phyloP scores from a whole-genome alignment of 2,888 invertebrate species.

The Pseudoips prasinana region DNA sequence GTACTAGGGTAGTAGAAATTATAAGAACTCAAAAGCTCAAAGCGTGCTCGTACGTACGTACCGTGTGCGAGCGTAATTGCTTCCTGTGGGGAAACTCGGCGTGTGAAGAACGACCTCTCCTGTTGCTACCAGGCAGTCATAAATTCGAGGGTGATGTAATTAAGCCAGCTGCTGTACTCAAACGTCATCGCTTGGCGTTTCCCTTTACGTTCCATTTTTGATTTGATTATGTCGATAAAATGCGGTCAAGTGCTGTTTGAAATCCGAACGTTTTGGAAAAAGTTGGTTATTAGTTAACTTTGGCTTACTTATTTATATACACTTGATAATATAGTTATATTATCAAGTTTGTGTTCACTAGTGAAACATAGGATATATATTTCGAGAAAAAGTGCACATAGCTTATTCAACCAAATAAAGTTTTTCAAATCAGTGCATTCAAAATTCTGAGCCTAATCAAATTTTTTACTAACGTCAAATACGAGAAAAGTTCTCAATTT shows the following conservation, averaged over 20 bases:
- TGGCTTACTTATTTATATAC: no score
- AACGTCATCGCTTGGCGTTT: conserved; percentile 24
- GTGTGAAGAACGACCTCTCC: conserved; percentile 55
- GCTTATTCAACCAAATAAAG: no score
- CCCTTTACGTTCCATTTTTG: conserved; percentile 22
- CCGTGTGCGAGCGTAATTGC: conserved; percentile 48
- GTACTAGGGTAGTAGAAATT: conserved; percentile 50
- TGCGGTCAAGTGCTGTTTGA: conserved; percentile 14
- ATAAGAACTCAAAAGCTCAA: conserved; percentile 47
- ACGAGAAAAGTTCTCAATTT: no score
- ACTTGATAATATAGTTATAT: no score
- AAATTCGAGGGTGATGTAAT: conserved; percentile 48
- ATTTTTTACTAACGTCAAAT: no score
- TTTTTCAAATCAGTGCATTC: no score
- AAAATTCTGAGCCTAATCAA: no score
- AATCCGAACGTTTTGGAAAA: conserved; percentile 5
- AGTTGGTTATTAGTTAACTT: no score
- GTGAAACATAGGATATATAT: no score
- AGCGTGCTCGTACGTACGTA: conserved; percentile 39
- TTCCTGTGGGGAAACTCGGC: conserved; percentile 59
- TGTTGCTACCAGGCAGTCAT: conserved; percentile 52
- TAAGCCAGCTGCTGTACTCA: conserved; percentile 34
- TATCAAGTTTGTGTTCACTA: no score
- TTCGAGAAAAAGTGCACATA: no score
- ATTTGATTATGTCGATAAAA: conserved; percentile 21